Evolutionary conservation across 2,113 vertebrate species (phyloP).

Genomic region (Pseudonaja textilis): DNA sequence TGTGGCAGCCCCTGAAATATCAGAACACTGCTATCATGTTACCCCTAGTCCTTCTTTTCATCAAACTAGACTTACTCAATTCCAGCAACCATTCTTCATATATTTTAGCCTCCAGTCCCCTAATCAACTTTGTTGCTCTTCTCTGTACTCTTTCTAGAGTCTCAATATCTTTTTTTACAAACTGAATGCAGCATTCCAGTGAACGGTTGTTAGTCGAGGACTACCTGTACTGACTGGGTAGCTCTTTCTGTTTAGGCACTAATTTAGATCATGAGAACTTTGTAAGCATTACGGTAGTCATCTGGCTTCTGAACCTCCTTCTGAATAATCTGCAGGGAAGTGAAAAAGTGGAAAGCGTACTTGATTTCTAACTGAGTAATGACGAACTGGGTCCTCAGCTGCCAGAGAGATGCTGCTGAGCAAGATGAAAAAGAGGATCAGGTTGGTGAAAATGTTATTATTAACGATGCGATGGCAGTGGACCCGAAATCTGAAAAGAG

Average conservation of each 20-base stretch:
- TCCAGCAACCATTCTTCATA: too few species aligned
- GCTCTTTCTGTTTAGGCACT: background rate
- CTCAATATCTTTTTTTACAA: too few species aligned
- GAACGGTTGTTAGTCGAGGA: background rate
- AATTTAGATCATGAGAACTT: background rate
- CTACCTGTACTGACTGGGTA: background rate
- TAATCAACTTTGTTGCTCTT: too few species aligned
- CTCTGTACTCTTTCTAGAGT: too few species aligned
- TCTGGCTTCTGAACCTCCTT: background rate
- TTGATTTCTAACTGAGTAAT: constrained; percentile 91
- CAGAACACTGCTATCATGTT: too few species aligned
- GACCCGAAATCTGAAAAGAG: constrained; percentile 84
- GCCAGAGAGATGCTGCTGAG: constrained; percentile 98
- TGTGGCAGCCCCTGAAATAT: too few species aligned
- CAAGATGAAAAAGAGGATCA: constrained; percentile 99
- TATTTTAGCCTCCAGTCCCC: too few species aligned
- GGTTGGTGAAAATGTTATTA: constrained; percentile 98
- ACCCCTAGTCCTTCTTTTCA: too few species aligned
- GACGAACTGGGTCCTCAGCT: constrained; percentile 92
- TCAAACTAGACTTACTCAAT: too few species aligned
- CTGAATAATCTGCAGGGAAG: background rate
- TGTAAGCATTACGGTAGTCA: background rate
- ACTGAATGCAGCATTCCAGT: background rate
- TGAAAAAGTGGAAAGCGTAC: constrained; percentile 66
- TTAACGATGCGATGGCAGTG: constrained; percentile 97